These are phyloP conservation scores for Apus apus DNA, from an alignment of 2,113 vertebrate species.

Conservation along the genomic window DNA sequence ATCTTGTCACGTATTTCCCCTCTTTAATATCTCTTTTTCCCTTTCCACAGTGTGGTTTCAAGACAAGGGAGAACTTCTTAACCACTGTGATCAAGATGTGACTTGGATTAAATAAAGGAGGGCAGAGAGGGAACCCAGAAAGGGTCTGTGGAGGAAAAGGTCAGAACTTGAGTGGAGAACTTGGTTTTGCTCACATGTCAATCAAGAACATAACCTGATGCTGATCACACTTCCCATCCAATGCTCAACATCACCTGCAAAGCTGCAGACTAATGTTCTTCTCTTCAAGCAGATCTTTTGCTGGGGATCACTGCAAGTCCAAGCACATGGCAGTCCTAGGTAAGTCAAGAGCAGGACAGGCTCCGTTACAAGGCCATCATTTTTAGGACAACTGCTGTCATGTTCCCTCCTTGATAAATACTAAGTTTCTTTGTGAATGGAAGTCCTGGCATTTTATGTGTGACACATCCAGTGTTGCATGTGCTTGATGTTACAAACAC, in stretches of 20 bases:
- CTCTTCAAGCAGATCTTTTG: not conserved
- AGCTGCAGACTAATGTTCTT: not conserved
- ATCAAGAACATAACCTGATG: rapidly evolving
- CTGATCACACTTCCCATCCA: not conserved
- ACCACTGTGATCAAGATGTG: not conserved
- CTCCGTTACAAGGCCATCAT: not conserved
- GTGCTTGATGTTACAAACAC: not conserved
- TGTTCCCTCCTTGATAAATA: not conserved
- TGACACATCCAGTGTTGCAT: not conserved
- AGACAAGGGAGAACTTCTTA: not conserved
- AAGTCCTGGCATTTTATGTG: not conserved
- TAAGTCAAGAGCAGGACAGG: not conserved
- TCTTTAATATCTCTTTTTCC: not conserved
- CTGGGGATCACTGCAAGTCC: not conserved
- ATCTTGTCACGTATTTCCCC: not conserved
- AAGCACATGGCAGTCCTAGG: not conserved
- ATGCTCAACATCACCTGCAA: not conserved
- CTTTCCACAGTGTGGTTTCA: not conserved
- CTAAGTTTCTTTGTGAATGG: not conserved
- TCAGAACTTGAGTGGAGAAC: not conserved
- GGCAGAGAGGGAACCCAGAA: not conserved
- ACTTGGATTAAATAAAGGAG: not conserved
- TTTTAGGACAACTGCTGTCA: not conserved
- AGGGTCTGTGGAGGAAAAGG: not conserved
- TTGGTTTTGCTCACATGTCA: not conserved